phyloP scores from a whole-genome alignment of 30 jellyfish, hydroid and myxozoan species.

The Hydra vulgaris region DNA sequence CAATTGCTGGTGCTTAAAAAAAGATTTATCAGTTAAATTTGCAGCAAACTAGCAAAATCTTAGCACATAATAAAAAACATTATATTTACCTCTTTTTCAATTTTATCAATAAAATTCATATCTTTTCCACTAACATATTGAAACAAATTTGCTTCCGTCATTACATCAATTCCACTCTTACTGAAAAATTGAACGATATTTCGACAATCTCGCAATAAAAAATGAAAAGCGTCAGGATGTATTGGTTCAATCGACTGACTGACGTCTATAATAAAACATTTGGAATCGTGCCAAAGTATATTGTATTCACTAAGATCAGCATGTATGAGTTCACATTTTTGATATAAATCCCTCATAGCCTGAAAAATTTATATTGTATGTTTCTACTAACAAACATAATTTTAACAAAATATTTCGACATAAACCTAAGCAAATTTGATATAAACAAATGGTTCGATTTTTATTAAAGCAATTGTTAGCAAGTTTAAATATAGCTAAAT shows the following conservation, averaged over 20 bases:
- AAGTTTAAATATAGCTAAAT: no score
- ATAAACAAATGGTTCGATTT: no score
- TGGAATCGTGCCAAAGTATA: slow-evolving; percentile 76
- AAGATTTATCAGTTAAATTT: no score
- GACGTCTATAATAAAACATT: slow-evolving; percentile 78
- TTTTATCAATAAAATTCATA: slow-evolving; percentile 27
- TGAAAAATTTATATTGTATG: neutral
- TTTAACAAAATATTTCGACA: no score
- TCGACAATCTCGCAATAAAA: slow-evolving; percentile 68
- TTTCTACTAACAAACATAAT: no score
- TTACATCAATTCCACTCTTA: slow-evolving; percentile 55
- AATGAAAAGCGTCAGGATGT: slow-evolving; percentile 82
- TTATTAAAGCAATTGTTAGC: no score
- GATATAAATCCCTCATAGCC: slow-evolving; percentile 75
- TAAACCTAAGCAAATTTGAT: no score
- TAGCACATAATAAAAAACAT: neutral
- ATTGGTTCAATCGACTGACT: slow-evolving; percentile 88
- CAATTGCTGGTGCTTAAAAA: slow-evolving; percentile 31
- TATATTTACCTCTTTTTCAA: slow-evolving; percentile 22
- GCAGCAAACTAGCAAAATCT: no score
- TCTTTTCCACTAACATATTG: slow-evolving; percentile 73
- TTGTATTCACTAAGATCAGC: slow-evolving; percentile 96
- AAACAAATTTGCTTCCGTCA: slow-evolving; percentile 57
- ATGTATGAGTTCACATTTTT: slow-evolving; percentile 77
- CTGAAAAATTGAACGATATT: slow-evolving; percentile 61